Percentiles rank a stretch among this genome's conserved stretches.
Evolutionary conservation across 2,797 vertebrate genomes (phyloP).

Genomic region (Xerus rutilus): DNA sequence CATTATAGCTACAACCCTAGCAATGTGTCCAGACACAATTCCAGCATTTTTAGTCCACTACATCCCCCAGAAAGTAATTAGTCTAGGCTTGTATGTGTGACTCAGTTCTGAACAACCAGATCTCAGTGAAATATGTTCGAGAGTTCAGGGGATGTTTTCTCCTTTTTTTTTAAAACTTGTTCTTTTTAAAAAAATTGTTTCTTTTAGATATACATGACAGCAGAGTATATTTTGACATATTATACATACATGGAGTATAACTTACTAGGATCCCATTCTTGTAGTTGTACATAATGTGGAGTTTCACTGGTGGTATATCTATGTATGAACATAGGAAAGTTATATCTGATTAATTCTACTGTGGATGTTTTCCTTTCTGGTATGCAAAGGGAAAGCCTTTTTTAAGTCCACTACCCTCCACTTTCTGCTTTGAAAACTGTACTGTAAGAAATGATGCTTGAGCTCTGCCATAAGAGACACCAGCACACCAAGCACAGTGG

Average conservation of each 20-base stretch:
- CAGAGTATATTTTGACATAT: no score
- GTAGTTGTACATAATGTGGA: no score
- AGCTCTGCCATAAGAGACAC: not conserved
- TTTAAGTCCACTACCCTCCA: not conserved
- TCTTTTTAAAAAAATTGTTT: no score
- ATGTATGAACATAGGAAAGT: no score
- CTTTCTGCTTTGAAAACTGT: not conserved
- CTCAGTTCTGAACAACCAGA: not conserved
- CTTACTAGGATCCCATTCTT: no score
- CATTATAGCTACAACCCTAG: not conserved
- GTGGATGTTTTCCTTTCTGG: no score
- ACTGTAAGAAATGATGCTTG: not conserved
- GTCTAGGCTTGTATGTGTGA: not conserved
- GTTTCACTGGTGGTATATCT: no score
- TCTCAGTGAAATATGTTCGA: not conserved
- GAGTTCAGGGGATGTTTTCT: not conserved
- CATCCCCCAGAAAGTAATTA: not conserved
- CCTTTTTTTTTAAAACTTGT: not conserved
- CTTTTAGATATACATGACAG: no score
- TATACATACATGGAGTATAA: no score
- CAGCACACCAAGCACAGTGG: not conserved
- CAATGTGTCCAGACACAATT: not conserved
- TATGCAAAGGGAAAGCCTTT: not conserved
- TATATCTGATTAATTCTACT: no score
- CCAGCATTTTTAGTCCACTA: not conserved